Base-by-base conservation (phyloP, 2,113 vertebrate genomes). In the Anoplopoma fimbria region DNA sequence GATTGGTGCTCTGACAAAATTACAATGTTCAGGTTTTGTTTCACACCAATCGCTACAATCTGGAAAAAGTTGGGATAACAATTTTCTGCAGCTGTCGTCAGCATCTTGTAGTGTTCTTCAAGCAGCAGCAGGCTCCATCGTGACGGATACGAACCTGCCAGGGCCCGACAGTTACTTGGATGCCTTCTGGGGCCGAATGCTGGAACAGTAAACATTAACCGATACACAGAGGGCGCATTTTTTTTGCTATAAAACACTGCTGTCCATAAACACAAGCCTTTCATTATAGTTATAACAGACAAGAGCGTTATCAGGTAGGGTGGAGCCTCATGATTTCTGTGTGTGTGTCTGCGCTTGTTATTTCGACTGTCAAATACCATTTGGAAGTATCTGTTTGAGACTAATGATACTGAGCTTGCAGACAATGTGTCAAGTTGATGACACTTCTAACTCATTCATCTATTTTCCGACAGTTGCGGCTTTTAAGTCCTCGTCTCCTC, bases 401-500 rank as follows among this genome's bases (percentile, higher is more conserved):
- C 64, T 76, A 79, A 84, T 84, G 79, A 90, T 42, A 76, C 51
- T 55, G 79, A 70, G 49, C 49, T 76, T 49, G 60, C 33, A 89
- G 84, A 82, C 82, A 15, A 27, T 85, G 70, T 68, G 82, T 88
- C 80, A 74, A 60, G 68, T 53, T 60, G 61, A 73, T 85, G 74
- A 84, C 73, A 73, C 82, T 73, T 88, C 72, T 72, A 25, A 71
- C 67, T 76, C 60, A 14, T 57, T 83, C 45, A 40, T 84, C 42
- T 61, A 57, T 79, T 83, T 82, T 79, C 65, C 62, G 60, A 42
- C 53, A 70, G 70, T 9, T 14, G 42, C 69, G 69, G 38, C 83
- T 92, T 90, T 91, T 60, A 93, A 81, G 85, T 87, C 45, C 45
- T 40, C 42, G 57, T 83, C 63, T 69, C 31, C 77, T 68, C 51